These are phyloP conservation scores for Meloidogyne exigua DNA, from an alignment of 1,140 invertebrate genomes.

Conservation along the genomic window DNA sequence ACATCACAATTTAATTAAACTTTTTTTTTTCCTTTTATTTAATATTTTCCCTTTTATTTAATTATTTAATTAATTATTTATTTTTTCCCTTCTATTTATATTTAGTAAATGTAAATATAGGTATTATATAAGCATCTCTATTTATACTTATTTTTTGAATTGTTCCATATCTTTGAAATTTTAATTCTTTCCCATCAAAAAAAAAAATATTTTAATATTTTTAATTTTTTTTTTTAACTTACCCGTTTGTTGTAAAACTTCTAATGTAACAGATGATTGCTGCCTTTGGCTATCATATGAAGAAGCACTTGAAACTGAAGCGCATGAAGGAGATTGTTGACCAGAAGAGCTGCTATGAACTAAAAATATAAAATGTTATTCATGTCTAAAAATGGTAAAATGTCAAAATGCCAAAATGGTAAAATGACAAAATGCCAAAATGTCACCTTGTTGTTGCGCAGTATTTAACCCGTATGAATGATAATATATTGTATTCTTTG, in stretches of 20 bases:
- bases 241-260: not conserved
- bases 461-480: slow-evolving; percentile 30
- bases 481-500: slow-evolving; percentile 37
- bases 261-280: not conserved
- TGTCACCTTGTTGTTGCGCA: not conserved
- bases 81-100: not conserved
- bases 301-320: slow-evolving; percentile 45
- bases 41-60: not conserved
- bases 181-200: not conserved
- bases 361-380: not conserved
- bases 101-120: slow-evolving; percentile 5
- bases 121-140: not conserved
- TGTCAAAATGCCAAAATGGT: not conserved
- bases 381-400: not conserved
- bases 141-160: not conserved
- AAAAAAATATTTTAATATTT: not conserved
- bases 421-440: not conserved
- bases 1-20: too few relatives aligned
- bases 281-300: slow-evolving; percentile 35
- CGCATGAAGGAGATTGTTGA: slow-evolving; percentile 41
- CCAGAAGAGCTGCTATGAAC: slow-evolving; percentile 27
- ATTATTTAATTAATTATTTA: not conserved
- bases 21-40: too few relatives aligned
- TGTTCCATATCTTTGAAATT: not conserved
- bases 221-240: not conserved